Percentiles rank a stretch among this genome's conserved stretches.
Conservation (phyloP, 2,797 vertebrate species). For the Helostoma temminkii region DNA sequence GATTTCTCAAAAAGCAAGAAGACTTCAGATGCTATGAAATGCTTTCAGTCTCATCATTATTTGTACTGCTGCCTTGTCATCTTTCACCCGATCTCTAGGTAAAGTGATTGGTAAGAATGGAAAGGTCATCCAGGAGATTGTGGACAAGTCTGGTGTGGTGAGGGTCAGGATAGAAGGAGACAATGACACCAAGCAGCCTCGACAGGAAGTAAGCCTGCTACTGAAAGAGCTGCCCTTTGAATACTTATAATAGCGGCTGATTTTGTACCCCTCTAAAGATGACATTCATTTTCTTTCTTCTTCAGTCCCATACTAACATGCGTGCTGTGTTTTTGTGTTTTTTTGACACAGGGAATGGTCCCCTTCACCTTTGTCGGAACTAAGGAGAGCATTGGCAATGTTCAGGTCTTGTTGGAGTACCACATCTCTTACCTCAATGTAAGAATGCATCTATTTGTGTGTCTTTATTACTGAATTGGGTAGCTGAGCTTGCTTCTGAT, state of each 20-base stretch:
- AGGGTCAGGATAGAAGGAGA: constrained; percentile 98
- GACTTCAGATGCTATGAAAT: not conserved
- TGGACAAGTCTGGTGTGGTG: constrained; percentile 98
- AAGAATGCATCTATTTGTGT: constrained; percentile 59
- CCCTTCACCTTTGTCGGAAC: constrained; percentile 99
- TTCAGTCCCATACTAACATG: constrained; percentile 62
- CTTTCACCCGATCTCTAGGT: constrained; percentile 77
- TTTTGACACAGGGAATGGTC: constrained; percentile 93
- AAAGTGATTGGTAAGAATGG: constrained; percentile 99
- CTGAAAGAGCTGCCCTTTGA: not conserved
- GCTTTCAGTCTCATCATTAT: not conserved
- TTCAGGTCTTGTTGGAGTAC: constrained; percentile 97
- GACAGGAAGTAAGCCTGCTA: constrained; percentile 92
- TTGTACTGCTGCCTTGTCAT: not conserved
- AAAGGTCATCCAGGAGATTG: constrained; percentile 99
- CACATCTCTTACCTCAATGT: constrained; percentile 98
- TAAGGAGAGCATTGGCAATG: constrained; percentile 97
- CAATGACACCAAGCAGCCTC: constrained; percentile 94
- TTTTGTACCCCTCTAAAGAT: not conserved
- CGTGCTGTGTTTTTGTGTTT: constrained; percentile 53
- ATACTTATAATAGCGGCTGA: not conserved
- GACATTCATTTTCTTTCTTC: not conserved
- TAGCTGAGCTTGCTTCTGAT: constrained; percentile 7
- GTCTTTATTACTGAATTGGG: not conserved
- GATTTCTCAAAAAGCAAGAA: not conserved